Conservation (phyloP, 2,888 invertebrate genomes). For the Tiliacea aurago region DNA sequence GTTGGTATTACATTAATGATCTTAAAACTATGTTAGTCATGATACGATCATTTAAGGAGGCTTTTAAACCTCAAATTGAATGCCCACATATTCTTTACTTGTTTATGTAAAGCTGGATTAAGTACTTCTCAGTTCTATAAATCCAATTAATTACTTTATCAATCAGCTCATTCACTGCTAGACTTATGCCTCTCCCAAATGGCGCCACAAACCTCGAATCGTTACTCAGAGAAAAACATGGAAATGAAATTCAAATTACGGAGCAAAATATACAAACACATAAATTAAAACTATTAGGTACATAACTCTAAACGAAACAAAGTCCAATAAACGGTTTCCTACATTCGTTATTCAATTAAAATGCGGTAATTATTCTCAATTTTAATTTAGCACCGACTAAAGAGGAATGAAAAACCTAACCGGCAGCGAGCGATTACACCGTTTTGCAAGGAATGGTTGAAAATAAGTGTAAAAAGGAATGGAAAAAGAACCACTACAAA, state of each 20-base stretch:
- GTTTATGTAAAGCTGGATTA: no score
- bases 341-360: constrained; percentile 56
- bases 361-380: constrained; percentile 59
- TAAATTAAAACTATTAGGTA: background rate
- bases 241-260: background rate
- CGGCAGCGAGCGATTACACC: constrained; percentile 65
- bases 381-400: constrained; percentile 66
- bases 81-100: no score
- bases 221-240: background rate
- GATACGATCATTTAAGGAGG: no score
- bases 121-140: background rate
- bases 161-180: background rate
- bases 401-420: constrained; percentile 49
- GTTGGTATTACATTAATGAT: no score
- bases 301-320: constrained; percentile 20
- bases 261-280: background rate
- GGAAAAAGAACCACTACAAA: constrained; percentile 38
- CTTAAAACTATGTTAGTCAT: no score
- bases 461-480: constrained; percentile 41
- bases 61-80: no score
- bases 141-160: no score
- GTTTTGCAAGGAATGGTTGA: constrained; percentile 57
- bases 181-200: background rate
- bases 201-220: background rate
- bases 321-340: constrained; percentile 15